Evolutionary conservation across 2,113 vertebrate genomes (phyloP).

Genomic region (Okapia johnstoni): DNA sequence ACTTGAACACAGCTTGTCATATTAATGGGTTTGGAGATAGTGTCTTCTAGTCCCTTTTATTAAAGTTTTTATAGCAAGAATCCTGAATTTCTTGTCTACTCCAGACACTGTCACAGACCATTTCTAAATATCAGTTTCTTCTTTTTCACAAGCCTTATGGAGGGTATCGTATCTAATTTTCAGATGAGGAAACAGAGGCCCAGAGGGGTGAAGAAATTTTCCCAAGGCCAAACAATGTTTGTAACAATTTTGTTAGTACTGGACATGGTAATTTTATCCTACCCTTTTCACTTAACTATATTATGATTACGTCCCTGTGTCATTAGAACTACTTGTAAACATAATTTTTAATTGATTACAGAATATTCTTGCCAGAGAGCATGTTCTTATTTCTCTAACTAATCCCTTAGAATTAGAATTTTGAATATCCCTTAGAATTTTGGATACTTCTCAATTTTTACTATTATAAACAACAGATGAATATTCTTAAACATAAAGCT

Average conservation of each 20-base stretch:
- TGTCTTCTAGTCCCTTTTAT: neutral
- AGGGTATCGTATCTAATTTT: neutral
- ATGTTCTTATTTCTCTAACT: neutral
- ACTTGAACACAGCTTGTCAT: neutral
- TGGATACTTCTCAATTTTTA: neutral
- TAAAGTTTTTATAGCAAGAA: neutral
- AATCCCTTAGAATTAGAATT: neutral
- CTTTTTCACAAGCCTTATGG: neutral
- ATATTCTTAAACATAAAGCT: neutral
- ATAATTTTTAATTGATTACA: neutral
- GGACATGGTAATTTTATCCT: neutral
- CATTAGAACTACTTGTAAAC: neutral
- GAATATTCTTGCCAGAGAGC: neutral
- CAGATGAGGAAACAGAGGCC: neutral
- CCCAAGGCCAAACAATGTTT: neutral
- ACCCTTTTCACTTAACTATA: neutral
- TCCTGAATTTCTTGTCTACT: neutral
- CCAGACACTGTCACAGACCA: neutral
- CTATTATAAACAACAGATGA: slow-evolving; percentile 3
- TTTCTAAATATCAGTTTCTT: neutral
- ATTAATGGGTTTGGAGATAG: neutral
- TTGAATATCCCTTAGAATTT: neutral
- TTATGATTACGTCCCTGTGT: neutral
- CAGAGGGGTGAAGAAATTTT: neutral
- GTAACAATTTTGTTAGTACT: neutral